Base-by-base conservation (phyloP, 2,888 invertebrate genomes). In the Eupithecia inturbata region DNA sequence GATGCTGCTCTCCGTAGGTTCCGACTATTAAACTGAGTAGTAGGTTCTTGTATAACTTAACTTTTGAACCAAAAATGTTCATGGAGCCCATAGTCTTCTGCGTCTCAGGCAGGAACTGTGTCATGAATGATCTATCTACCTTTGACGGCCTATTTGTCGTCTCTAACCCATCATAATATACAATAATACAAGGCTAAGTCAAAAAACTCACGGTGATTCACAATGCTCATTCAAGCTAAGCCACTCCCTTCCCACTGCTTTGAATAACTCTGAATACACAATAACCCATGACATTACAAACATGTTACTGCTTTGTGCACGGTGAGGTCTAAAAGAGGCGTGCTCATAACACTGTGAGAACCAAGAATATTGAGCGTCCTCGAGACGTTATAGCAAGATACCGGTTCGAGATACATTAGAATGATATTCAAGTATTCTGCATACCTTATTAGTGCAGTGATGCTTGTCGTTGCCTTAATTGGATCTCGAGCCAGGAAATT, bases 291-390 rank as follows among this genome's bases (percentile, higher is more conserved):
- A 63, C 19, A 36, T 22, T n/a, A 36, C 63, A 64, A 36, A 64
- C 36, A 36, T 26, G 28, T 60, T 45, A 26, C 39, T 22, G 39
- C 53, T 49, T 77, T 73, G 66, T 72, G 73, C 68, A 79, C 72
- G 67, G 31, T 79, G 72, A 77, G 72, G 80, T 83, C 81, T 79
- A 78, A 82, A 72, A 67, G 53, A 67, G 70, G 68, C 68, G 75
- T 79, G 78, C 71, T 70, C 36, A 76, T 74, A 80, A 79, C 78
- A 80, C 76, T 85, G 85, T 87, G 89, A 66, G 66, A 64, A 64
- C 64, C 90, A 89, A 88, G 87, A 90, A 86, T 82, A 87, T 87
- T 85, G 81, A 82, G 83, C 85, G 84, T 84, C 81, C 79, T 79
- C 78, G 72, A 77, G 76, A 78, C 82, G 79, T 78, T 80, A 80